phyloP scores from a whole-genome alignment of 1,140 invertebrate species.

The Potamilus streckersoni region DNA sequence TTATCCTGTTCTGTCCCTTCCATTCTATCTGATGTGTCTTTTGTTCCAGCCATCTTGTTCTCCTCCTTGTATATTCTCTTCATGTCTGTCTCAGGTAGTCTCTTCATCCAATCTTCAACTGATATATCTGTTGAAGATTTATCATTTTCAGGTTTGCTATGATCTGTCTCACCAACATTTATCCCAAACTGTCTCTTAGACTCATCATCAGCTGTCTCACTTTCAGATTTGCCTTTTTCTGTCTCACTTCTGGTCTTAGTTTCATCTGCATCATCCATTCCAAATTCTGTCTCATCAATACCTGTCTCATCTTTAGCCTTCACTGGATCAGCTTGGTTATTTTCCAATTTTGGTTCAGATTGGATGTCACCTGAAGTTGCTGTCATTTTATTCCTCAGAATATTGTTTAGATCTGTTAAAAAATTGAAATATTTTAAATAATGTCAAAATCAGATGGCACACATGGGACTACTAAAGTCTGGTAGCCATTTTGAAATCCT shows the following conservation, averaged over 20 bases:
- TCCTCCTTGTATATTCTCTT: not conserved
- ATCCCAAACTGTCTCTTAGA: no score
- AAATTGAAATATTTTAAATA: no score
- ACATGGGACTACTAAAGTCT: no score
- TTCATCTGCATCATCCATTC: slow-evolving; percentile 11
- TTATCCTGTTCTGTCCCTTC: slow-evolving; percentile 4
- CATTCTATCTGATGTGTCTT: not conserved
- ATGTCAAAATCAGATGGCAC: no score
- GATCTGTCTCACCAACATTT: no score
- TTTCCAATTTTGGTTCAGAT: no score
- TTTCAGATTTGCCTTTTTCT: not conserved
- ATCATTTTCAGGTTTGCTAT: no score
- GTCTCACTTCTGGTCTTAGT: slow-evolving; percentile 8
- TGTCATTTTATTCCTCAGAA: no score
- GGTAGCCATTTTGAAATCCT: no score
- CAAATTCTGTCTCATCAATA: slow-evolving; percentile 33
- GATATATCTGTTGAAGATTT: no score
- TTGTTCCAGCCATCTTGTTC: not conserved
- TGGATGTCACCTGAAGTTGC: no score
- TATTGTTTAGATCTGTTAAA: no score
- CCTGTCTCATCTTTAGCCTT: slow-evolving; percentile 24
- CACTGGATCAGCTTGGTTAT: not conserved
- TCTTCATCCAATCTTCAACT: not conserved
- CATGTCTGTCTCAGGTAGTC: not conserved
- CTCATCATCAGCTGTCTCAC: not conserved